Evolutionary conservation across 1,140 invertebrate genomes (phyloP).

Genomic region (Sminthurinus signatus): DNA sequence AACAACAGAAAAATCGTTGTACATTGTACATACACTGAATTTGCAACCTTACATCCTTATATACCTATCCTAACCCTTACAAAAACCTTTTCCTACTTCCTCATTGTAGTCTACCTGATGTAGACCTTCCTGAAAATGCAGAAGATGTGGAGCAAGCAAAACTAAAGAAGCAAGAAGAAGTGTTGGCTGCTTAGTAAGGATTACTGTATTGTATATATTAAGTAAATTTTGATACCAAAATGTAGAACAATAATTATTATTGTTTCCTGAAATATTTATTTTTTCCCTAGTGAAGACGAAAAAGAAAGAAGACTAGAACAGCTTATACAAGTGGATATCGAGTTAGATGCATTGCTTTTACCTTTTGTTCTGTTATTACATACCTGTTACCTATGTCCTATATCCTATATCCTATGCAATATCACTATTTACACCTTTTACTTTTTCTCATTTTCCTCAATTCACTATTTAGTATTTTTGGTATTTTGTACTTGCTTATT

Average conservation of each 20-base stretch:
- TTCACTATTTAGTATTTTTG: not conserved
- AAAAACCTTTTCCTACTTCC: not conserved
- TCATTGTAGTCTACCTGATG: not conserved
- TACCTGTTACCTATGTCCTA: no score
- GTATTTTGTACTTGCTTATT: no score
- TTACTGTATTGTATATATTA: no score
- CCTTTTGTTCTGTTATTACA: not conserved
- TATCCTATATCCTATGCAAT: not conserved
- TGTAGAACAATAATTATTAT: no score
- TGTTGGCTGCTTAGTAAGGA: not conserved
- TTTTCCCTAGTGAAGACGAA: no score
- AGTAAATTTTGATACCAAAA: no score
- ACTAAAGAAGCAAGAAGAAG: not conserved
- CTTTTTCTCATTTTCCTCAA: not conserved
- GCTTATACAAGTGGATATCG: not conserved
- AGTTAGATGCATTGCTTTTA: no score
- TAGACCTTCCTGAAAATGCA: not conserved
- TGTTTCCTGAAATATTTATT: no score
- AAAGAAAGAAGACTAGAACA: not conserved
- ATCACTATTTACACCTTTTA: constrained; percentile 3
- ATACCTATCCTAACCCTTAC: not conserved
- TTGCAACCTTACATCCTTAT: not conserved
- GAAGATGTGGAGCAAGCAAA: not conserved
- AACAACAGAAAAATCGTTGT: no score
- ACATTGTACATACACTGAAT: not conserved